phyloP scores from a whole-genome alignment of 2,888 invertebrate species.

The Pogonocherus hispidulus region DNA sequence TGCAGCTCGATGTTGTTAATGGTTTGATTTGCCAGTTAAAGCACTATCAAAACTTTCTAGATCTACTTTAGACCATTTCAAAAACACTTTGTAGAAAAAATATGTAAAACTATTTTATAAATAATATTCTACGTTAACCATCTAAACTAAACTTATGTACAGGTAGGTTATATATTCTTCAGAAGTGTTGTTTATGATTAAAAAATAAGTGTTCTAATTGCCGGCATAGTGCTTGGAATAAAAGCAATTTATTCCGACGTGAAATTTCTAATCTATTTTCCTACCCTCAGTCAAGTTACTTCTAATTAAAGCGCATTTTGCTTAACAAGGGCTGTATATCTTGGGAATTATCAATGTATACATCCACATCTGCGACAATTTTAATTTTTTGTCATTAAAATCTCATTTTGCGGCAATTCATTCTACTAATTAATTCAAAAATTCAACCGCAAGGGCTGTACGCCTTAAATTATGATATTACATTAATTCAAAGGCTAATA shows the following conservation, averaged over 20 bases:
- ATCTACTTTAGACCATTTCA: too few species aligned
- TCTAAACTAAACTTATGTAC: too few species aligned
- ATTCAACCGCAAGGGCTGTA: conserved; percentile 62
- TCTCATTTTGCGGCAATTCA: conserved; percentile 65
- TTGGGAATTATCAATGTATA: conserved; percentile 67
- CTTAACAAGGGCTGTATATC: conserved; percentile 66
- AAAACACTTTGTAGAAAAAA: too few species aligned
- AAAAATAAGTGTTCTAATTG: conserved; percentile 9
- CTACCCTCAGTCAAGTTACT: conserved; percentile 57
- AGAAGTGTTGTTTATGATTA: background rate
- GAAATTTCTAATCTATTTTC: conserved; percentile 63
- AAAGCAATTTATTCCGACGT: conserved; percentile 46
- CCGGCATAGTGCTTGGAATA: background rate
- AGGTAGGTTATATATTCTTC: too few species aligned
- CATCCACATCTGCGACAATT: conserved; percentile 68
- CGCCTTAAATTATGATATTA: conserved; percentile 47
- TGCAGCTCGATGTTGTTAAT: too few species aligned
- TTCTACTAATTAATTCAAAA: conserved; percentile 67
- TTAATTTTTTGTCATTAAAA: conserved; percentile 69
- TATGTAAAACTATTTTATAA: too few species aligned
- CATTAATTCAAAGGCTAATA: conserved; percentile 42
- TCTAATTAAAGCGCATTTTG: conserved; percentile 62
- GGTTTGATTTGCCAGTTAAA: too few species aligned
- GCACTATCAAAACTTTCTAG: too few species aligned
- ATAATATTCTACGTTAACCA: too few species aligned